Evolutionary conservation across 2,113 vertebrate genomes (phyloP).

Genomic region (Tinamus guttatus): DNA sequence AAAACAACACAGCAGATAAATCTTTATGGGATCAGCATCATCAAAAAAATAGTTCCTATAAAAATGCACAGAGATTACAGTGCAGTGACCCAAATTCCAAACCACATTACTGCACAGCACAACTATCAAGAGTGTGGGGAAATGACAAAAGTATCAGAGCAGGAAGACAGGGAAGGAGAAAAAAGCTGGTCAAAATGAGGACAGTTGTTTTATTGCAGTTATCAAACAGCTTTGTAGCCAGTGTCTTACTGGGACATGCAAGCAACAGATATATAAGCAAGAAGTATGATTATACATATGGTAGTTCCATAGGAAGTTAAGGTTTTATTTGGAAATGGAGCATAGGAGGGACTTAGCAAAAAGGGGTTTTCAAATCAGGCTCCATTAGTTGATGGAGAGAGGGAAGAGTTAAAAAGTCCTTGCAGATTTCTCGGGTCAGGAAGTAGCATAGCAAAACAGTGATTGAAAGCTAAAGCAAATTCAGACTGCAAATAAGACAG

Average conservation of each 20-base stretch:
- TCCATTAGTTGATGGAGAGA: fast-evolving
- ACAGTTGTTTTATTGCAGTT: background rate
- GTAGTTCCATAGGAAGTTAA: background rate
- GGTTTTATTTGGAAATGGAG: background rate
- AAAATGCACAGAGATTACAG: fast-evolving
- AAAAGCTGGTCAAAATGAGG: background rate
- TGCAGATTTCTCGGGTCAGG: background rate
- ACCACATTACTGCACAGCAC: background rate
- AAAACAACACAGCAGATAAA: background rate
- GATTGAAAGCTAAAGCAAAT: background rate
- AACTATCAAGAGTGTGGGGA: background rate
- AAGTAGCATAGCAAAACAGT: background rate
- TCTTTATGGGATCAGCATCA: no score
- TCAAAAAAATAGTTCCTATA: no score
- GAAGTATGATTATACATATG: background rate
- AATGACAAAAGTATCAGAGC: background rate
- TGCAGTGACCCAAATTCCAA: background rate
- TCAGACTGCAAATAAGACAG: background rate
- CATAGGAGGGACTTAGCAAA: background rate
- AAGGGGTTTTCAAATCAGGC: background rate
- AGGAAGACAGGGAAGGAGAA: background rate
- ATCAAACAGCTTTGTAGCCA: background rate
- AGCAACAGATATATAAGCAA: background rate
- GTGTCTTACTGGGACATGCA: background rate
- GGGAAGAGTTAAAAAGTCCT: no score